A percentile compares a stretch with the other conserved stretches of the same genome.
These are phyloP conservation scores for Onychostoma macrolepis DNA, from an alignment of 2,113 vertebrate genomes.

Conservation along the genomic window DNA sequence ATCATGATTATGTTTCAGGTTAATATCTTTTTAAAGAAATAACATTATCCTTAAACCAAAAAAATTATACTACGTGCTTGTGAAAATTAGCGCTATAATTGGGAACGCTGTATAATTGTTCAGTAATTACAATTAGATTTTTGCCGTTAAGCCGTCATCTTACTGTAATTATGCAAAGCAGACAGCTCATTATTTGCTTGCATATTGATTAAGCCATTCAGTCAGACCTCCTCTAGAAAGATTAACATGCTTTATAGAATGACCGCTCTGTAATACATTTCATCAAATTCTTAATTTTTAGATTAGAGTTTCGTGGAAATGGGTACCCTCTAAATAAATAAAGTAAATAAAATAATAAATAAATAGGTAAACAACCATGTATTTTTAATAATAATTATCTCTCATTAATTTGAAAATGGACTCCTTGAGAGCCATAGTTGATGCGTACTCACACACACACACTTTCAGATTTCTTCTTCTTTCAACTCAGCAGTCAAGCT, in stretches of 20 bases:
- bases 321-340: neutral
- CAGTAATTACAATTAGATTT: conserved; percentile 48
- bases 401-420: neutral
- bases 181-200: conserved; percentile 58
- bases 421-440: neutral
- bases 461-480: neutral
- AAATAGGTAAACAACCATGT: neutral
- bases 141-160: conserved; percentile 47
- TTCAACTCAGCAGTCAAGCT: neutral
- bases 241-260: neutral
- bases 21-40: neutral
- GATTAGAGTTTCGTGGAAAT: neutral
- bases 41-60: neutral
- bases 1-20: neutral
- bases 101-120: conserved; percentile 49
- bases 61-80: neutral
- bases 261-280: neutral
- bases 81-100: conserved; percentile 45
- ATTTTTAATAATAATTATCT: neutral
- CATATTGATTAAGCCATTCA: conserved; percentile 55
- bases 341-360: neutral
- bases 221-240: neutral
- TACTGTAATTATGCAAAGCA: conserved; percentile 59
- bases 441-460: neutral
- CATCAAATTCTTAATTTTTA: neutral